Conservation (phyloP, 2,113 vertebrate genomes). For the Laterallus jamaicensis region DNA sequence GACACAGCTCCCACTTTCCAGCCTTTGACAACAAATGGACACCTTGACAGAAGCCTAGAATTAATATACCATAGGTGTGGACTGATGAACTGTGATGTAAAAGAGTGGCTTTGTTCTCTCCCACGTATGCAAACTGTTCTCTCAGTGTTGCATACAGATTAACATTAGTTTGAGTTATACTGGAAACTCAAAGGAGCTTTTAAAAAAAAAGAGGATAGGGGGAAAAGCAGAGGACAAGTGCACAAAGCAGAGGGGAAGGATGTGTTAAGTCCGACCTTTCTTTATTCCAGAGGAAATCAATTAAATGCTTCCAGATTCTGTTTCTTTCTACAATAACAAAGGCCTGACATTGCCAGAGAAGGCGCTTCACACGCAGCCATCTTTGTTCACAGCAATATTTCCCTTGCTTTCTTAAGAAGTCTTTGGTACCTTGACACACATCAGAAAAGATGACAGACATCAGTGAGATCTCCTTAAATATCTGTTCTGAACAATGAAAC, state of each 20-base stretch:
- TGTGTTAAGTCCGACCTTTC: neutral
- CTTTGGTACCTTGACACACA: neutral
- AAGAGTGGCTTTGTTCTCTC: neutral
- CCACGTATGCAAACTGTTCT: neutral
- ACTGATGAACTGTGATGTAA: neutral
- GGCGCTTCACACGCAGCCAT: neutral
- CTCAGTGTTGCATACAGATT: neutral
- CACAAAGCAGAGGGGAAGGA: neutral
- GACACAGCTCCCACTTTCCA: neutral
- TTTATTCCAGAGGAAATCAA: neutral
- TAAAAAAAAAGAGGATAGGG: neutral
- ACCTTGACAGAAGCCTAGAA: neutral
- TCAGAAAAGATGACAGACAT: conserved; percentile 33
- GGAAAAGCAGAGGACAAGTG: neutral
- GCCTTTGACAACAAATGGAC: neutral
- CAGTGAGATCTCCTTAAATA: neutral
- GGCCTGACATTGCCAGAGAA: neutral
- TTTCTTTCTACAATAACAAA: neutral
- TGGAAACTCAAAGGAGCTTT: neutral
- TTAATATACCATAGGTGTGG: neutral
- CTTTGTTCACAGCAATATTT: neutral
- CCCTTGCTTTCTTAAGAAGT: neutral
- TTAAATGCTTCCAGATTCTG: conserved; percentile 4
- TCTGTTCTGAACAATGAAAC: neutral
- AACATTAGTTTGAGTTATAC: neutral